Conservation (phyloP, 2,113 vertebrate genomes). For the Urocitellus parryii region DNA sequence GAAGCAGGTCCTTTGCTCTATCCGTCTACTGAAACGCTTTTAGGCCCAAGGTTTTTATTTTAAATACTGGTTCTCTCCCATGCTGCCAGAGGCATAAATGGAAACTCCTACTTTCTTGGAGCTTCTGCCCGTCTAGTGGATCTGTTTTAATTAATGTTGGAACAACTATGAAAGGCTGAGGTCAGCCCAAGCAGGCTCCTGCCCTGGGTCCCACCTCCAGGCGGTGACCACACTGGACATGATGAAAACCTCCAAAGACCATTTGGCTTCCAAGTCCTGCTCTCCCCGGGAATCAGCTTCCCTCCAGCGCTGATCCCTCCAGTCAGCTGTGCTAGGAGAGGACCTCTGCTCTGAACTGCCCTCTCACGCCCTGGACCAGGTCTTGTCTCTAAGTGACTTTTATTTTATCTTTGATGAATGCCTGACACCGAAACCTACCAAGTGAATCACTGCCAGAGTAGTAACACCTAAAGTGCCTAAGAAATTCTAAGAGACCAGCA, state of each 20-base stretch:
- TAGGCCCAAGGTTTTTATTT: not conserved
- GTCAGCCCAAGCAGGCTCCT: not conserved
- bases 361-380: not conserved
- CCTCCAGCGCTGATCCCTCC: not conserved
- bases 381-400: not conserved
- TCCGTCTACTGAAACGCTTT: not conserved
- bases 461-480: not conserved
- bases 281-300: fast-evolving
- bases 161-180: not conserved
- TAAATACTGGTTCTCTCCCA: not conserved
- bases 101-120: fast-evolving
- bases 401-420: not conserved
- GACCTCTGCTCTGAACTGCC: fast-evolving
- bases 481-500: not conserved
- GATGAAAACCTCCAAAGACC: not conserved
- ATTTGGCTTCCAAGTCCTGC: not conserved
- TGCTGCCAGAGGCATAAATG: too few relatives aligned
- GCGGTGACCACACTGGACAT: not conserved
- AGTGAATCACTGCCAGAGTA: not conserved
- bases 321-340: fast-evolving
- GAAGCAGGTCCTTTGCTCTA: not conserved
- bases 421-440: not conserved
- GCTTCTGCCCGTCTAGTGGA: fast-evolving
- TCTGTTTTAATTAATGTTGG: not conserved
- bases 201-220: not conserved